Conservation (phyloP, 2,888 invertebrate species). For the Blastobasis adustella region DNA sequence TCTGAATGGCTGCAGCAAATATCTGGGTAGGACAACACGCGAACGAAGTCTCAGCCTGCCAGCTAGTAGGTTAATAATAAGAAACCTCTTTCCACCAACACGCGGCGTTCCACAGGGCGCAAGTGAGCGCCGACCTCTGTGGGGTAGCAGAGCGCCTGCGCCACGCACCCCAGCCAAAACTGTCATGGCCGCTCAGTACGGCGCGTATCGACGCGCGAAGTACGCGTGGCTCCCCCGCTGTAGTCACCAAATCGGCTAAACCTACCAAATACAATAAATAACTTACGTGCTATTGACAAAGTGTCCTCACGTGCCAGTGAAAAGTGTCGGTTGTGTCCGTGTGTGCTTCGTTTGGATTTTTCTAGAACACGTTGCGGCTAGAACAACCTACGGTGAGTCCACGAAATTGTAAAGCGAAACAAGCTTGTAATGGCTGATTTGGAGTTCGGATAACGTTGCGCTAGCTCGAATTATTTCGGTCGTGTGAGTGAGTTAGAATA, state of each 20-base stretch:
- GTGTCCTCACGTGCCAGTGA: slow-evolving; percentile 3
- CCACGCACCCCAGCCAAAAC: slow-evolving; percentile 42
- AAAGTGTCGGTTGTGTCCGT: neutral
- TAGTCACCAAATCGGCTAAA: slow-evolving; percentile 4
- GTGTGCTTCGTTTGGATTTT: slow-evolving; percentile 25
- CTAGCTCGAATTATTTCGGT: slow-evolving; percentile 5
- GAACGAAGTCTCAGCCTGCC: too few relatives aligned
- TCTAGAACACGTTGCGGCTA: slow-evolving; percentile 34
- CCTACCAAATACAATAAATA: slow-evolving; percentile 14
- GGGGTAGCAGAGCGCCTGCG: slow-evolving; percentile 47
- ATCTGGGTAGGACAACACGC: too few relatives aligned
- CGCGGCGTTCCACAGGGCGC: too few relatives aligned
- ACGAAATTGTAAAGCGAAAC: slow-evolving; percentile 17
- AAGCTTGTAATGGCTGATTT: slow-evolving; percentile 11
- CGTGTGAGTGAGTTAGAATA: slow-evolving; percentile 17
- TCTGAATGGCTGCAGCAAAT: too few relatives aligned
- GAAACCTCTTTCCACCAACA: too few relatives aligned
- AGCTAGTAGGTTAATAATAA: too few relatives aligned
- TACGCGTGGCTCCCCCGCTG: slow-evolving; percentile 31
- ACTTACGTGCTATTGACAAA: slow-evolving; percentile 23
- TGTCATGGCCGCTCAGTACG: slow-evolving; percentile 64
- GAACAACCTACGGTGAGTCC: slow-evolving; percentile 43
- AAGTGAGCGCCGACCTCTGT: neutral
- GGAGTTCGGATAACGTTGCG: slow-evolving; percentile 7
- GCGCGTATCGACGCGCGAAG: slow-evolving; percentile 56